Evolutionary conservation across 2,888 invertebrate species (phyloP).

Genomic region (Ormyrus pomaceus): DNA sequence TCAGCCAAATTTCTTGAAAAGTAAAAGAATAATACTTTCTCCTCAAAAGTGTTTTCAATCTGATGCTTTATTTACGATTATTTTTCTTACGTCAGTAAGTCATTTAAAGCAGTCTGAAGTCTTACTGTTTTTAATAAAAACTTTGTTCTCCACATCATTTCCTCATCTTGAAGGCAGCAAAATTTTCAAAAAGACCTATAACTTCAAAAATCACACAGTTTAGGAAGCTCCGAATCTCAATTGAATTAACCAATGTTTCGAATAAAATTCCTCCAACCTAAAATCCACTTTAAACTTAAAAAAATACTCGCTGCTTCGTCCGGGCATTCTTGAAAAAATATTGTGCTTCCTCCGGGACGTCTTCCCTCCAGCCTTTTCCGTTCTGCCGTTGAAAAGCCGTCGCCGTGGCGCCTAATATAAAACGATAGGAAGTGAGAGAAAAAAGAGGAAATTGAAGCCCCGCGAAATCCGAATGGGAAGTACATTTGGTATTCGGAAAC

Average conservation of each 20-base stretch:
- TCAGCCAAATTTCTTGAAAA: too few species aligned
- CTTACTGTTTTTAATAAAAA: too few species aligned
- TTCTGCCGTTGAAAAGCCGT: conserved; percentile 22
- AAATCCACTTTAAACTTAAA: conserved; percentile 29
- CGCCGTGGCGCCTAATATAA: conserved; percentile 24
- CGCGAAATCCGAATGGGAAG: conserved; percentile 2
- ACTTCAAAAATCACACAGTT: too few species aligned
- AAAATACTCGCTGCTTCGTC: conserved; percentile 28
- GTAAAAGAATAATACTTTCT: too few species aligned
- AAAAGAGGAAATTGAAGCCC: conserved; percentile 25
- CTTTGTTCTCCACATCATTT: too few species aligned
- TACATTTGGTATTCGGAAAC: conserved; percentile 23
- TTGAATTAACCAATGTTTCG: background rate
- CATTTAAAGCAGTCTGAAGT: too few species aligned
- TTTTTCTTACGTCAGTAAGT: too few species aligned
- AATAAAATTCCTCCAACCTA: background rate
- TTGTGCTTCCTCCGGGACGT: conserved; percentile 35
- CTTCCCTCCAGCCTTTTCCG: conserved; percentile 16
- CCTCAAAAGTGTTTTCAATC: too few species aligned
- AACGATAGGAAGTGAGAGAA: conserved; percentile 28
- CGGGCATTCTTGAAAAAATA: conserved; percentile 48
- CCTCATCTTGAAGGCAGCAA: too few species aligned
- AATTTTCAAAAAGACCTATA: too few species aligned
- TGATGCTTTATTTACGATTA: too few species aligned
- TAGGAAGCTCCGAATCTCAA: background rate